Base-by-base conservation (phyloP, 1,140 invertebrate species). In the Gonioctena quinquepunctata region DNA sequence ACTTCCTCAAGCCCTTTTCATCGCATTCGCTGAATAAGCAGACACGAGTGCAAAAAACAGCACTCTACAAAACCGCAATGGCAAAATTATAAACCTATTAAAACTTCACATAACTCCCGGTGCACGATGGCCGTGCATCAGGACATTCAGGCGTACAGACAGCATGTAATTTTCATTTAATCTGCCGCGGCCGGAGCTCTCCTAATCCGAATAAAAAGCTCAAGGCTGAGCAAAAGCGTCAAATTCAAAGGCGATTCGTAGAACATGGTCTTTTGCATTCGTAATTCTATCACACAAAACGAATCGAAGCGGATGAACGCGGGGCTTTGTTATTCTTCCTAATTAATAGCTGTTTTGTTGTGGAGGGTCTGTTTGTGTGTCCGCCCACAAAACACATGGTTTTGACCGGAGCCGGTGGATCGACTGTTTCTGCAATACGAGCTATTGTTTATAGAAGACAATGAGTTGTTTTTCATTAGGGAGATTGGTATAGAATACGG, bases 281-380 rank as follows among this genome's bases (percentile, higher is more conserved):
- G 54, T 57, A 25, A 57, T 25, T 57, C 54, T 57, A 57, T 57
- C 25, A 57, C 6, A 25, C 54, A 57, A 57, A 57, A 57, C n/a
- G 54, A 21, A 57, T 57, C 25, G 54, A 22, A 25, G 54, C 54
- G 54, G 21, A 25, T 7, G 54, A 21, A 23, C 25, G 25, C 54
- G 13, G 18, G 48, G 25, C 21, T 23, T 57, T 57, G 54, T 57
- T 57, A 25, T 57, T 57, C 25, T 23, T 57, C 54, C 22, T 57
- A 57, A 57, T 57, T 57, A 57, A 57, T 57, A 25, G 21, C 54
- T 25, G 19, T 22, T 21, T 57, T 57, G 19, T 57, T 57, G 25
- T 22, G 54, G 13, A 42, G 11, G 33, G 33, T 13, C 11, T 42
- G 33, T 42, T 42, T 42, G 33, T 42, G 33, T 42, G 33, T 42